Evolutionary conservation across 2,113 vertebrate genomes (phyloP).

Genomic region (Beaufortia kweichowensis): DNA sequence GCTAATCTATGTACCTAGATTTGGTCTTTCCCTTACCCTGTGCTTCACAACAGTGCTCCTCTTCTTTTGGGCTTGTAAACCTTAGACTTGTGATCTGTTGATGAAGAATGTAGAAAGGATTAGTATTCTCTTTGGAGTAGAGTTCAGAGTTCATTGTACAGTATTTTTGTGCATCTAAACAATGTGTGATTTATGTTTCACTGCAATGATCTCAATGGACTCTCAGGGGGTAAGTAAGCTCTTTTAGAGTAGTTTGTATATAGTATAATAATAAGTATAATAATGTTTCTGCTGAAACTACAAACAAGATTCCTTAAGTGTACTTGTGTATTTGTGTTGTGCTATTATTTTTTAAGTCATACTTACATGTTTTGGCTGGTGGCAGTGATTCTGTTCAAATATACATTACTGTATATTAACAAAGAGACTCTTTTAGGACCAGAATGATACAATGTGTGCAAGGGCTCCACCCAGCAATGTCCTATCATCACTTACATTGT

Average conservation of each 20-base stretch:
- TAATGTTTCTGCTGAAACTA: neutral
- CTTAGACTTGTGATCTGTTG: conserved; percentile 45
- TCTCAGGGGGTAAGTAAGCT: conserved; percentile 26
- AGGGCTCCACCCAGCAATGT: no score
- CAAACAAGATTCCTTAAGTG: no score
- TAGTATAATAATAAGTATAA: neutral
- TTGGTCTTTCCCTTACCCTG: conserved; percentile 49
- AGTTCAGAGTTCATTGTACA: conserved; percentile 19
- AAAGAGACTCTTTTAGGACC: no score
- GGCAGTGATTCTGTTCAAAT: no score
- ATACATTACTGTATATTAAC: no score
- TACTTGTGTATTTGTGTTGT: no score
- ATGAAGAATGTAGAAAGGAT: conserved; percentile 22
- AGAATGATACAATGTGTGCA: no score
- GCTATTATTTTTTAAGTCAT: no score
- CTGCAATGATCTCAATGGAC: neutral
- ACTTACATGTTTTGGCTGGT: no score
- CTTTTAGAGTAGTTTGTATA: neutral
- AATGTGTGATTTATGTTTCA: conserved; percentile 20
- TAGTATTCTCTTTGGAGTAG: conserved; percentile 17
- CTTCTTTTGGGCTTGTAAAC: conserved; percentile 41
- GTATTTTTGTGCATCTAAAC: neutral
- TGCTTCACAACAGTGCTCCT: conserved; percentile 26
- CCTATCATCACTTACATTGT: no score
- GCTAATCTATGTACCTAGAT: conserved; percentile 71